phyloP scores from a whole-genome alignment of 2,797 vertebrate species.

The Pogoniulus pusillus region DNA sequence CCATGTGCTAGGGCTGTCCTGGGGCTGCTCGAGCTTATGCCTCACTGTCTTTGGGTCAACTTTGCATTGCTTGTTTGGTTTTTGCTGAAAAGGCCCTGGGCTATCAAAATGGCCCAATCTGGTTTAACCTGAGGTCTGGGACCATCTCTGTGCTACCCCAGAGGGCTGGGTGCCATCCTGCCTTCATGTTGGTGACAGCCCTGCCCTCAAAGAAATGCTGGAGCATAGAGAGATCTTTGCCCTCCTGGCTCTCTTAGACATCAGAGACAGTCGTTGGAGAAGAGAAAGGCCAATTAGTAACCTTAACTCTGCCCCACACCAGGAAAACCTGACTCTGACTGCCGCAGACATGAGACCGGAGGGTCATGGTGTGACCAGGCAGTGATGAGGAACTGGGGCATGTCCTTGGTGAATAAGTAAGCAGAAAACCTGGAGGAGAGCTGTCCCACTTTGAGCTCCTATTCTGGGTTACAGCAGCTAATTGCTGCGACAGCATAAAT shows the following conservation, averaged over 20 bases:
- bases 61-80: not conserved
- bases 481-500: not conserved
- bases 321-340: not conserved
- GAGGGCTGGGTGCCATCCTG: not conserved
- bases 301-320: not conserved
- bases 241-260: not conserved
- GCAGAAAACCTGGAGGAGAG: not conserved
- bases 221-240: not conserved
- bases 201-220: not conserved
- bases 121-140: not conserved
- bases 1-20: not conserved
- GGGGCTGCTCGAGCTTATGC: not conserved
- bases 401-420: not conserved
- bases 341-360: not conserved
- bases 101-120: not conserved
- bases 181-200: rapidly evolving
- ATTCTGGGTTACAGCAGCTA: not conserved
- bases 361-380: not conserved
- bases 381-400: not conserved
- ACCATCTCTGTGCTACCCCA: rapidly evolving
- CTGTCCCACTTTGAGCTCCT: not conserved
- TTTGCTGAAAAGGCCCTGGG: not conserved
- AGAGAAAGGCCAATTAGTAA: not conserved
- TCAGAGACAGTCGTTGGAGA: not conserved
- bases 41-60: rapidly evolving